phyloP scores from a whole-genome alignment of 2,888 invertebrate species.

The Sympetrum striolatum region DNA sequence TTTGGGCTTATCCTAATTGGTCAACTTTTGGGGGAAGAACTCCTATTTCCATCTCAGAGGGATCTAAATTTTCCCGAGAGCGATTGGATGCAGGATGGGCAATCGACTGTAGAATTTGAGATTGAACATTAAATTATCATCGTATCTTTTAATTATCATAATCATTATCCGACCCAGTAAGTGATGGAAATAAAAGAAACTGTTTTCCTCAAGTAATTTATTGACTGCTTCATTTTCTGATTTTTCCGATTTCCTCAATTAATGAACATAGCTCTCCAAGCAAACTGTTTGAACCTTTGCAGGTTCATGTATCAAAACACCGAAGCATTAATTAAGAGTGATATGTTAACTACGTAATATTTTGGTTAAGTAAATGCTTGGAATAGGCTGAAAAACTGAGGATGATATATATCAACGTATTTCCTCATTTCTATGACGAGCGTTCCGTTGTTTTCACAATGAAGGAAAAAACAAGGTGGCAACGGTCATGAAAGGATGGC shows the following conservation, averaged over 20 bases:
- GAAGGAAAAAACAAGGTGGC: neutral
- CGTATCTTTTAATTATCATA: no score
- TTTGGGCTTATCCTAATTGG: no score
- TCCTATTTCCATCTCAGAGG: no score
- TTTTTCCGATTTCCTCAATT: neutral
- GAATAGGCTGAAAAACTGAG: neutral
- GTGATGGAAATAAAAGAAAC: no score
- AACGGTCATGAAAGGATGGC: neutral
- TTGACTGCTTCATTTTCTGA: no score
- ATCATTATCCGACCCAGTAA: no score
- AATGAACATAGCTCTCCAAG: neutral
- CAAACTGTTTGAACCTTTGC: neutral
- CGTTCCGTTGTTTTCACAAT: neutral
- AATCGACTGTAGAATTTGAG: no score
- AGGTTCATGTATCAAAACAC: neutral
- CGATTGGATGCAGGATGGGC: no score
- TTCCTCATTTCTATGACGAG: neutral
- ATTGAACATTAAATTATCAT: no score
- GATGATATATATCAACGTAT: neutral
- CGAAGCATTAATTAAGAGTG: neutral
- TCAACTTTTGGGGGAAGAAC: no score
- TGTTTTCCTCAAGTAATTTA: no score
- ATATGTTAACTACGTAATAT: neutral
- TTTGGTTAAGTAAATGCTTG: neutral
- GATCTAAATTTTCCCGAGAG: no score